phyloP scores from a whole-genome alignment of 53 echinoderm and acorn worm genomes.

The Patiria pectinifera region DNA sequence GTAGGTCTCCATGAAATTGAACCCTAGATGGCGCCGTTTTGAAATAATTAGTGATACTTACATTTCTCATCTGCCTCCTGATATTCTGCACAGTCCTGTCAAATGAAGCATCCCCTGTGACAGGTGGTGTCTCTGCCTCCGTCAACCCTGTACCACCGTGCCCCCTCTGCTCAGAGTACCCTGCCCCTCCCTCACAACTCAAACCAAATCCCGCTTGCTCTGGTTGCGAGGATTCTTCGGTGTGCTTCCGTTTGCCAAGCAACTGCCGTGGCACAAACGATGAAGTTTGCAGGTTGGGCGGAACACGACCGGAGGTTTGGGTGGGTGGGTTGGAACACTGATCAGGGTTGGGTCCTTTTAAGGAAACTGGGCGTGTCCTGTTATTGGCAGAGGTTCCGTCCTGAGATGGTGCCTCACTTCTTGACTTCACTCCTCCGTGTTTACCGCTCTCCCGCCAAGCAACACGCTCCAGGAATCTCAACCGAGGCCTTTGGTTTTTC shows the following conservation, averaged over 20 bases:
- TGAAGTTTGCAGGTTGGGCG: background rate
- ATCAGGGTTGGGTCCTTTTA: slow-evolving; percentile 21
- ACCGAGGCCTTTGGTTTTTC: background rate
- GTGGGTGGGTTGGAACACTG: background rate
- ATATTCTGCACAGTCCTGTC: slow-evolving; percentile 73
- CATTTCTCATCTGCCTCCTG: slow-evolving; percentile 68
- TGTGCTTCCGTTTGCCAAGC: slow-evolving; percentile 21
- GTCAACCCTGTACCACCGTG: background rate
- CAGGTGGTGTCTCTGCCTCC: background rate
- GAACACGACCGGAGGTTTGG: background rate
- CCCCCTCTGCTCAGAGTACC: background rate
- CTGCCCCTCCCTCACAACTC: background rate
- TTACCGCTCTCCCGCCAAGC: slow-evolving; percentile 30
- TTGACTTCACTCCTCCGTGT: background rate
- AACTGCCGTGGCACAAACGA: slow-evolving; percentile 26
- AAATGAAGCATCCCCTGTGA: slow-evolving; percentile 65
- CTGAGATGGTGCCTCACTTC: background rate
- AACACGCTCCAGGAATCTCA: slow-evolving; percentile 37
- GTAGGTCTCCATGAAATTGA: too few relatives aligned
- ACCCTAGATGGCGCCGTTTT: too few relatives aligned
- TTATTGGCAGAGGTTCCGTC: background rate
- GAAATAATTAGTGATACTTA: slow-evolving; percentile 15
- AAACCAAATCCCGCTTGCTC: background rate
- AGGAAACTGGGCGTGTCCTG: background rate
- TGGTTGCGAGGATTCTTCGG: background rate